Percentiles rank a stretch among this genome's conserved stretches.
These are phyloP conservation scores for Luehdorfia chinensis DNA, from an alignment of 1,140 invertebrate species.

Conservation along the genomic window DNA sequence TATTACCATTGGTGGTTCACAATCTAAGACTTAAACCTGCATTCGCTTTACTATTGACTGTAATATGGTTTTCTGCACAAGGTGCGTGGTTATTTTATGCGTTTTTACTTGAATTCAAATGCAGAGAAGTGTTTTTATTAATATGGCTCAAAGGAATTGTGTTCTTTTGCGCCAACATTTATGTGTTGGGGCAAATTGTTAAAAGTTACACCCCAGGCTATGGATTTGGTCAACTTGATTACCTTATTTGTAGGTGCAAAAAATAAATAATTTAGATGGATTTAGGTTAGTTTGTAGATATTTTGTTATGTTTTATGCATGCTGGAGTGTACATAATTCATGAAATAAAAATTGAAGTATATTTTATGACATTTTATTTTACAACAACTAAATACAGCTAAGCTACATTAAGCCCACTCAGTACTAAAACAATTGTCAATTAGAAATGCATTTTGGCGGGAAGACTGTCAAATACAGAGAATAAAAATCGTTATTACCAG, in stretches of 20 bases:
- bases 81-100: constrained; percentile 93
- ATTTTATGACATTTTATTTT: constrained; percentile 36
- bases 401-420: constrained; percentile 22
- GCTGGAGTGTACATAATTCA: constrained; percentile 5
- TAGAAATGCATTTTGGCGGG: constrained; percentile 9
- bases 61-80: constrained; percentile 89
- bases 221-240: constrained; percentile 38
- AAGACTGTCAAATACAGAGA: too few relatives aligned
- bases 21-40: constrained; percentile 78
- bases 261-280: constrained; percentile 20
- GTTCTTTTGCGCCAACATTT: constrained; percentile 88
- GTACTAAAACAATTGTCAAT: constrained; percentile 14
- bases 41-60: constrained; percentile 67
- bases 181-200: constrained; percentile 83
- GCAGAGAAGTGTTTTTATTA: constrained; percentile 87
- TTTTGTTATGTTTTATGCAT: constrained; percentile 6
- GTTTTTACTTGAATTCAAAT: constrained; percentile 94
- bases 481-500: too few relatives aligned
- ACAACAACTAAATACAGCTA: constrained; percentile 33
- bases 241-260: constrained; percentile 9
- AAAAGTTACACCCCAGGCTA: constrained; percentile 72
- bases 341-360: constrained; percentile 28
- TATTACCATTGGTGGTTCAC: constrained; percentile 88
- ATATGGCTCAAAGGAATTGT: constrained; percentile 87
- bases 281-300: not conserved